phyloP scores from a whole-genome alignment of 2,113 vertebrate species.

The Nannospalax galili region DNA sequence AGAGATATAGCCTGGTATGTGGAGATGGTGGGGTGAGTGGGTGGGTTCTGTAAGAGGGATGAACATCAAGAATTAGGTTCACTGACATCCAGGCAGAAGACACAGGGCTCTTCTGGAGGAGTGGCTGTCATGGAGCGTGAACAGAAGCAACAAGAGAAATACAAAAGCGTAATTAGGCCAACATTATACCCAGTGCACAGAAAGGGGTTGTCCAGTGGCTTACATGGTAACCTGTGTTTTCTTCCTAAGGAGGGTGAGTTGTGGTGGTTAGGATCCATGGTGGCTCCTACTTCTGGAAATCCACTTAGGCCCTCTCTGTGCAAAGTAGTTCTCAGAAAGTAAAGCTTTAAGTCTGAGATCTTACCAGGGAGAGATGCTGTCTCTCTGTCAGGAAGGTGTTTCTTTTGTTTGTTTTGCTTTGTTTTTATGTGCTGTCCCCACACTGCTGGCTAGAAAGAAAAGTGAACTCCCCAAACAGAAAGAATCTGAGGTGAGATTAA shows the following conservation, averaged over 20 bases:
- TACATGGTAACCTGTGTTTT: neutral
- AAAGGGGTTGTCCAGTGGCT: neutral
- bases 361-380: neutral
- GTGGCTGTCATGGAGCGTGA: neutral
- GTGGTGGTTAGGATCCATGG: neutral
- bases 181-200: neutral
- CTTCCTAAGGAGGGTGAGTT: neutral
- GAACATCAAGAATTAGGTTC: neutral
- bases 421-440: neutral
- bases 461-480: neutral
- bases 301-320: neutral
- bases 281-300: neutral
- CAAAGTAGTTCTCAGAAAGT: neutral
- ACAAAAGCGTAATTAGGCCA: neutral
- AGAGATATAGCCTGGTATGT: neutral
- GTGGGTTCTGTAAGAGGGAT: neutral
- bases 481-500: neutral
- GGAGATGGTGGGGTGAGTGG: neutral
- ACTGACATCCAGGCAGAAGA: neutral
- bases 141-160: slow-evolving; percentile 32
- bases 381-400: neutral
- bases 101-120: neutral
- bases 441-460: slow-evolving; percentile 1
- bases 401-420: neutral
- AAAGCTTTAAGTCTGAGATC: neutral